Base-by-base conservation (phyloP, 2,797 vertebrate species). In the Malacoctenus gilli region DNA sequence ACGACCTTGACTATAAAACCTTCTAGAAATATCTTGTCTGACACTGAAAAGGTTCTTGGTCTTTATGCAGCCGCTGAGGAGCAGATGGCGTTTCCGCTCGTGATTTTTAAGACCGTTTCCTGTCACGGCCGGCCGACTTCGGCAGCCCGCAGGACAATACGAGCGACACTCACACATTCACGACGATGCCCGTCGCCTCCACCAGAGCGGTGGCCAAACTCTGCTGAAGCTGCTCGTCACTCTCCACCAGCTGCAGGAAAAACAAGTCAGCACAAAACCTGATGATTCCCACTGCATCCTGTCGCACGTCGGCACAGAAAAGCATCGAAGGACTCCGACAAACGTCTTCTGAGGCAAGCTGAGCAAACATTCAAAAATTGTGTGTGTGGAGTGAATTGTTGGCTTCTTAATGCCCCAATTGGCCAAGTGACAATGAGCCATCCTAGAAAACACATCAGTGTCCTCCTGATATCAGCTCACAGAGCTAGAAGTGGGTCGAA, bases 181-280 rank as follows among this genome's bases (percentile, higher is more conserved):
- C 75, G 2, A 68, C 78, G 50, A 86, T 12, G 3, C 46, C n/a
- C 0, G 75, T 76, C 50, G 91, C 85, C 12, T 85, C 66, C 34
- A 92, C 80, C 34, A 93, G 77, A 39, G 47, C 46, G 0, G 89
- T 80, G 4, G 91, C 91, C 32, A 93, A 73, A 43, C 65, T 86
- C 68, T 79, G 79, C 72, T 92, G 91, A 64, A 92, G 74, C 50
- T 83, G 72, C 75, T 91, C 89, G 54, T 92, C 90, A 3, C 53
- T 79, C 72, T 91, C 91, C 59, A 93, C 87, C 64, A 93, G 75
- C 91, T 92, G 59, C 4, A 74, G 12, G 25, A 23, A 59, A 63
- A 46, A 50, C 30, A 39, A 18, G 44, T 59, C 50, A 77, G 46
- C 36, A 48, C 25, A 63, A 60, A 63, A 60, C 3, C 13, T 39